phyloP scores from a whole-genome alignment of 2,888 invertebrate species.

The Protodeltote pygarga region DNA sequence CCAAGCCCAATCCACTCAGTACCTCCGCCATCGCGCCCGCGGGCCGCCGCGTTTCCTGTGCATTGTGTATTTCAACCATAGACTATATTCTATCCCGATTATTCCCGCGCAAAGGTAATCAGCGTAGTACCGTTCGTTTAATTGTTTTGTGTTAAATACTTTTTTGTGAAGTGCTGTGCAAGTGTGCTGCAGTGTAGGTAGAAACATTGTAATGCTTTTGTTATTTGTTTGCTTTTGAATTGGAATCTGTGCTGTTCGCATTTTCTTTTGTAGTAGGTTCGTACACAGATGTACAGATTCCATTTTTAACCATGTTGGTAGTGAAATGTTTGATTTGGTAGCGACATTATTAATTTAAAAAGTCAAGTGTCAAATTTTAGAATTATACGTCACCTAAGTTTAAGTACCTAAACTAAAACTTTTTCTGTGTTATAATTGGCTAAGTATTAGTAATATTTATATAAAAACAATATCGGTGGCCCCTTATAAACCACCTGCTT shows the following conservation, averaged over 20 bases:
- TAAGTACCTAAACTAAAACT: too few species aligned
- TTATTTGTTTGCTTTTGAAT: slow-evolving; percentile 60
- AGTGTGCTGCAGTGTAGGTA: slow-evolving; percentile 40
- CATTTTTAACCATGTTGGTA: too few species aligned
- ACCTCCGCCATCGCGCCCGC: slow-evolving; percentile 61
- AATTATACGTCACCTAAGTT: too few species aligned
- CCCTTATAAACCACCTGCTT: too few species aligned
- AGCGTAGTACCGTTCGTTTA: slow-evolving; percentile 41
- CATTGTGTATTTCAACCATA: slow-evolving; percentile 63
- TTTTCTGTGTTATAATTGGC: too few species aligned
- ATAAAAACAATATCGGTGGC: too few species aligned
- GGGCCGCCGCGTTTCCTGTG: slow-evolving; percentile 72
- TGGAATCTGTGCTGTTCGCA: slow-evolving; percentile 46
- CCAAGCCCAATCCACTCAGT: slow-evolving; percentile 57
- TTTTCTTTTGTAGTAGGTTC: slow-evolving; percentile 27
- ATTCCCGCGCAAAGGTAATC: slow-evolving; percentile 73
- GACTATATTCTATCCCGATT: slow-evolving; percentile 60
- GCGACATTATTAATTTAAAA: too few species aligned
- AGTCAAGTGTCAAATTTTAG: too few species aligned
- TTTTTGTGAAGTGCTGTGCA: slow-evolving; percentile 43
- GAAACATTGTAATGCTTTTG: slow-evolving; percentile 53
- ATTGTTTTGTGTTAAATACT: slow-evolving; percentile 33
- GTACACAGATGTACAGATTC: too few species aligned
- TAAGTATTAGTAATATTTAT: too few species aligned
- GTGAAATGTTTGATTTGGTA: too few species aligned